Percentiles rank a stretch among this genome's conserved stretches.
Evolutionary conservation across 2,888 invertebrate species (phyloP).

Genomic region (Neria commutata): DNA sequence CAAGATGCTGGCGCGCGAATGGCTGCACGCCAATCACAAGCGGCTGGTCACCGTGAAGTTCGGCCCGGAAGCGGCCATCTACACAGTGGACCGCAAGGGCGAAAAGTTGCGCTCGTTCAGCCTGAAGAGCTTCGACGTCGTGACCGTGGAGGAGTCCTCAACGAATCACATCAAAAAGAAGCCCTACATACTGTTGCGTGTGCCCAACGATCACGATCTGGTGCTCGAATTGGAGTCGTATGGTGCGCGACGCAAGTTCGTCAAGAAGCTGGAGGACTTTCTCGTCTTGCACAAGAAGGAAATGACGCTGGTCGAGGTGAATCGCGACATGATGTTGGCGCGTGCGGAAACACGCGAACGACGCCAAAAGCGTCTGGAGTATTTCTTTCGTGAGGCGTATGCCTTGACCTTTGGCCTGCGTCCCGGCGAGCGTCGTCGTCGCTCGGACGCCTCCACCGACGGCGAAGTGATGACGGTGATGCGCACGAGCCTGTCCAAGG

Average conservation of each 20-base stretch:
- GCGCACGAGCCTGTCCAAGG: constrained; percentile 88
- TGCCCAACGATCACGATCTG: constrained; percentile 89
- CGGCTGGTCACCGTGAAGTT: constrained; percentile 87
- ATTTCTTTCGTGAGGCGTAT: constrained; percentile 96
- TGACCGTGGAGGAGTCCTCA: constrained; percentile 90
- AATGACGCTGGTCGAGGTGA: constrained; percentile 73
- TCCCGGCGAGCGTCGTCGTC: constrained; percentile 81
- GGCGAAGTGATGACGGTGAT: constrained; percentile 91
- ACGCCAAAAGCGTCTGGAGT: constrained; percentile 88
- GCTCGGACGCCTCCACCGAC: constrained; percentile 74
- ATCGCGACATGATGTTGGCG: constrained; percentile 82
- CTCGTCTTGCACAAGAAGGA: constrained; percentile 82
- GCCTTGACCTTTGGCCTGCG: constrained; percentile 86
- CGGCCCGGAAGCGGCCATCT: constrained; percentile 85
- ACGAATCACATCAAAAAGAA: constrained; percentile 74
- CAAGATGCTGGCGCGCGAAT: constrained; percentile 91
- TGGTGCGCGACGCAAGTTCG: constrained; percentile 81
- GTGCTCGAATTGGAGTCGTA: constrained; percentile 88
- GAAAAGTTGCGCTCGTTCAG: constrained; percentile 85
- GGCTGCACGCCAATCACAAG: constrained; percentile 92
- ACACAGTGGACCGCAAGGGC: constrained; percentile 89
- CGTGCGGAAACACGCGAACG: constrained; percentile 93
- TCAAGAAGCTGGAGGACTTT: constrained; percentile 85
- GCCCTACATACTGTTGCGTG: constrained; percentile 81
- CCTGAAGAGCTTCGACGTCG: constrained; percentile 75